Evolutionary conservation across 2,888 invertebrate species (phyloP), one percentile per base, ranked within the genome.

Genomic region (Agapostemon virescens): DNA sequence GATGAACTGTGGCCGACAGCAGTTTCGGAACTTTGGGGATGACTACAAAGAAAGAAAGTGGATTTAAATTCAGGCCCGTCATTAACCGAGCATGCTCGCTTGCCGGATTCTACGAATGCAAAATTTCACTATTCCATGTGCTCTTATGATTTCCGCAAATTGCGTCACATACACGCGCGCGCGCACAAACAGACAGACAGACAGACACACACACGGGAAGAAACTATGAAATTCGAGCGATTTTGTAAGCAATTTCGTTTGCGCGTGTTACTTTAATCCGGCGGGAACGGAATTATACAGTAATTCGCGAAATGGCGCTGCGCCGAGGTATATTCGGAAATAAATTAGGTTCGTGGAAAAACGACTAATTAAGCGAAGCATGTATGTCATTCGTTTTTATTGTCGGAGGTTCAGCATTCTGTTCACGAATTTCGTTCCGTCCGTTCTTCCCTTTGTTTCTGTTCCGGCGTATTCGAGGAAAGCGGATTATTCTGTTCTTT

Each of bases 1-100:
- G 58, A 45, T 36, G 67, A 79, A 80, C 81, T 63, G 72, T 67
- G 78, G 69, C 45, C 78, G 78, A 78, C 78, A 78, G 78, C 78
- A 66, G 58, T 77, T 66, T 69, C 58, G 71, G 49, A 63, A 68
- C 36, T 79, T 63, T 42, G 40, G n/a, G 15, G 26, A 20, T 40
- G 40, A 6, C n/a, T 55, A 15, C 45, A 36, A 49, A 36, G 23
- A 68, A 79, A 70, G 79, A 71, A 79, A 45, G 49, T 66, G 61
- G 79, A 38, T 79, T 69, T 79, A 49, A 79, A 79, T 79, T 30
- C n/a, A n/a, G 26, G 15, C 15, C 30, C 5, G 38, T 30, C 40
- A 55, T 78, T 78, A 38, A 45, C 55, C 33, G 45, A 15, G 42
- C 36, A 20, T 13, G 38, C 20, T 6, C 30, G 33, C 26, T 15